Percentiles rank a stretch among this genome's conserved stretches.
These are phyloP conservation scores for Phymastichus coffea DNA, from an alignment of 1,140 invertebrate genomes.

Conservation along the genomic window DNA sequence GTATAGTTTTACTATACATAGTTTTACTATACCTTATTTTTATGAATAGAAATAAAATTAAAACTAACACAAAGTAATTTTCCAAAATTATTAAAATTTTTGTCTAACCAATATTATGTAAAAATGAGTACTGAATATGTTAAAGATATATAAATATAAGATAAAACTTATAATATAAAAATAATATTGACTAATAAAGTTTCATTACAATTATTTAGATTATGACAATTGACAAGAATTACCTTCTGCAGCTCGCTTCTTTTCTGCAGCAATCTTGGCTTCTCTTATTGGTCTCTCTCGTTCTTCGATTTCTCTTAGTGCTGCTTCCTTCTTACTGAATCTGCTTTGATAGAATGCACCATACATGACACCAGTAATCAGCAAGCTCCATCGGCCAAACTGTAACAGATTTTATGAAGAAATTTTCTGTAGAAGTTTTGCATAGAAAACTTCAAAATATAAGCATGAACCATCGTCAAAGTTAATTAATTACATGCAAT, in stretches of 20 bases:
- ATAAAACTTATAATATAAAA: background rate
- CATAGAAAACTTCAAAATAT: background rate
- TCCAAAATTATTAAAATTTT: too few species aligned
- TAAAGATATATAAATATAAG: background rate
- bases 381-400: constrained; percentile 74
- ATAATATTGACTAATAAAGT: background rate
- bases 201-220: background rate
- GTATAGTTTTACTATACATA: too few species aligned
- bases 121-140: too few species aligned
- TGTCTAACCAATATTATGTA: too few species aligned
- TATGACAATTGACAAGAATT: constrained; percentile 31
- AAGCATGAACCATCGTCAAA: background rate
- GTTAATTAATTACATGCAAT: background rate
- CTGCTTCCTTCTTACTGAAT: constrained; percentile 66
- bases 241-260: constrained; percentile 59
- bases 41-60: too few species aligned
- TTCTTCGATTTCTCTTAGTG: constrained; percentile 64
- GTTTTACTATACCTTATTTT: too few species aligned
- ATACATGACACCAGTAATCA: constrained; percentile 66
- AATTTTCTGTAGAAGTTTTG: background rate
- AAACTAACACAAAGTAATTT: too few species aligned
- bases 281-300: constrained; percentile 68
- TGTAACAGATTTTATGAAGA: constrained; percentile 36
- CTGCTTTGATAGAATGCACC: constrained; percentile 70
- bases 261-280: constrained; percentile 69